phyloP scores from a whole-genome alignment of 37 sponge, comb jelly and placozoan species.

The Amphimedon queenslandica region DNA sequence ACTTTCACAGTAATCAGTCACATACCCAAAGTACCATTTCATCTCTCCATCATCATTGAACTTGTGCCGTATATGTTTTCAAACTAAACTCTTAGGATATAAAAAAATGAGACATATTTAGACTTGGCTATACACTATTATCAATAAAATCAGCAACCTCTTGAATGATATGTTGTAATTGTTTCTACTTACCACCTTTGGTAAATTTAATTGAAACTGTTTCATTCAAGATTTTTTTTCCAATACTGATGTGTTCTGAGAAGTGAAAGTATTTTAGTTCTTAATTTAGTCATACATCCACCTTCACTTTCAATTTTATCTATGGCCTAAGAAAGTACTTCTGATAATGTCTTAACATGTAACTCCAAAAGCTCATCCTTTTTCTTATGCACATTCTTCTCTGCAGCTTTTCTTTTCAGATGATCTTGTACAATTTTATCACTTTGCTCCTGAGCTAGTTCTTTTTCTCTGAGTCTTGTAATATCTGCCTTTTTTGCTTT shows the following conservation, averaged over 20 bases:
- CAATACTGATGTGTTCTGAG: slow-evolving; percentile 8
- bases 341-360: slow-evolving; percentile 26
- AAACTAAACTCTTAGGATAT: not conserved
- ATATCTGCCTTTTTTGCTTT: slow-evolving; percentile 16
- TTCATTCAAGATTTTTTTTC: not conserved
- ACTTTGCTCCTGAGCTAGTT: not conserved
- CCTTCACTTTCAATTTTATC: slow-evolving; percentile 35
- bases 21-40: slow-evolving; percentile 13
- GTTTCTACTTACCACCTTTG: not conserved
- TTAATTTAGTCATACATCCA: slow-evolving; percentile 17
- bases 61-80: slow-evolving; percentile 1
- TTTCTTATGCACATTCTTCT: slow-evolving; percentile 13
- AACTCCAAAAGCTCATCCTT: slow-evolving; percentile 18
- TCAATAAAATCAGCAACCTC: slow-evolving; percentile 6
- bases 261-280: slow-evolving; percentile 7
- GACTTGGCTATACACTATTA: not conserved
- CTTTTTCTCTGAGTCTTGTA: slow-evolving; percentile 21
- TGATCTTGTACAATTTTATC: slow-evolving; percentile 32
- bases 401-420: slow-evolving; percentile 22
- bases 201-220: slow-evolving; percentile 6
- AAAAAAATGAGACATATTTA: not conserved
- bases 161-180: slow-evolving; percentile 8
- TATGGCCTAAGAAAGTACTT: slow-evolving; percentile 26
- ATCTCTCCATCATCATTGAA: slow-evolving; percentile 11
- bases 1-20: slow-evolving; percentile 15